Conservation (phyloP, 2,797 vertebrate genomes). For the Capromys pilorides region DNA sequence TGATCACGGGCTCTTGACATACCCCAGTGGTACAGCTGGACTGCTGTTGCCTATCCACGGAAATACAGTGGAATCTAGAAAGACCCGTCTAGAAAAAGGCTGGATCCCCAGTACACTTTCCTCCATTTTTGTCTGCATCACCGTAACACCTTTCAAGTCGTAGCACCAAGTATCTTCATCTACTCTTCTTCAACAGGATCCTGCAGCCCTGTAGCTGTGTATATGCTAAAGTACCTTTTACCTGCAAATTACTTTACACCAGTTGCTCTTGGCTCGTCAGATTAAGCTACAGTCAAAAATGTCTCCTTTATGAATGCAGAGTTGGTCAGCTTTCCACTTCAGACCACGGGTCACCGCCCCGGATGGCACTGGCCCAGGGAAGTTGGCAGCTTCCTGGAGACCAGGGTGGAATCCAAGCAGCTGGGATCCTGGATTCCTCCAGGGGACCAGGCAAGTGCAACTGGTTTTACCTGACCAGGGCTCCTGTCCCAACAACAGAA, state of each 20-base stretch:
- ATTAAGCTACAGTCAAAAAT: not conserved
- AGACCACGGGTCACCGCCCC: not conserved
- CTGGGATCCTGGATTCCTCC: not conserved
- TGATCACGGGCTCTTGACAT: not conserved
- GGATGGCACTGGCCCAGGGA: not conserved
- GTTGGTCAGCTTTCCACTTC: not conserved
- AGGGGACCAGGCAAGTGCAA: not conserved
- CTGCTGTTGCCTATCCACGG: not conserved
- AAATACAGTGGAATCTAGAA: no score
- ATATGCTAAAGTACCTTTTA: not conserved
- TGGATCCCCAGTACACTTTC: not conserved
- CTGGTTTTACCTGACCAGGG: conserved; percentile 61
- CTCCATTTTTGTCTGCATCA: conserved; percentile 26
- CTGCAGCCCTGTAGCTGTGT: conserved; percentile 22
- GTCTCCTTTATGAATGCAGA: not conserved
- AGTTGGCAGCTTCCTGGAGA: not conserved
- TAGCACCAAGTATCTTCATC: not conserved
- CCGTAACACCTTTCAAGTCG: not conserved
- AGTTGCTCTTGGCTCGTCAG: not conserved
- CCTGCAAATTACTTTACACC: not conserved
- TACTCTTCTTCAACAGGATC: not conserved
- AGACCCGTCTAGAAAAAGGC: not conserved
- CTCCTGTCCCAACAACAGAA: conserved; percentile 4
- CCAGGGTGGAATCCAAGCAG: not conserved
- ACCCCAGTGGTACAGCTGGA: not conserved